Percentiles rank a stretch among this genome's conserved stretches.
Evolutionary conservation across 2,888 invertebrate species (phyloP).

Genomic region (Phaonia tiefii): DNA sequence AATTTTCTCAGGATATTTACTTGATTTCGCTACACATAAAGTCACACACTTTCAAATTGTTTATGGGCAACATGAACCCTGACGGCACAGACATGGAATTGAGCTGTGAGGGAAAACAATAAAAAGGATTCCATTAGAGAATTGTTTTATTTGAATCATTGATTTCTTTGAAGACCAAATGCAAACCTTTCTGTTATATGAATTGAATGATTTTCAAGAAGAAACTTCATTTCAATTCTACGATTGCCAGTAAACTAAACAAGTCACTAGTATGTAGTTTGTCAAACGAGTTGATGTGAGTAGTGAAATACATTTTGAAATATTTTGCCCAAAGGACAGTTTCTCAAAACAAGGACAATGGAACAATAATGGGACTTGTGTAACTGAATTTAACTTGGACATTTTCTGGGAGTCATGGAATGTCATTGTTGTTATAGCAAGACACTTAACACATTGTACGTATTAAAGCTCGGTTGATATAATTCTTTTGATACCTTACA

Average conservation of each 20-base stretch:
- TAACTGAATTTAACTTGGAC: not conserved
- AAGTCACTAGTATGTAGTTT: not conserved
- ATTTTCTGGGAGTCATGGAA: not conserved
- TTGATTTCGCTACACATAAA: no score
- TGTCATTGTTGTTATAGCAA: no score
- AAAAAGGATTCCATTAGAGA: not conserved
- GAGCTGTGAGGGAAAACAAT: not conserved
- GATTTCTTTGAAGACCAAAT: not conserved
- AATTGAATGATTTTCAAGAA: constrained; percentile 28
- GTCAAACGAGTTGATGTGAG: constrained; percentile 20
- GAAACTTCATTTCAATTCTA: not conserved
- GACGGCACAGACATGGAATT: not conserved
- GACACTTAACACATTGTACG: no score
- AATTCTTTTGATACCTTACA: no score
- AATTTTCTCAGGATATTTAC: constrained; percentile 25
- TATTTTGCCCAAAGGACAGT: constrained; percentile 32
- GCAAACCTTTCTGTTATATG: constrained; percentile 21
- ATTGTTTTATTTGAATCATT: constrained; percentile 10
- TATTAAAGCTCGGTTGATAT: no score
- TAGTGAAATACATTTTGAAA: not conserved
- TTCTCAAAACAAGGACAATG: not conserved
- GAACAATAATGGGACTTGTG: constrained; percentile 8
- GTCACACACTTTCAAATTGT: constrained; percentile 40
- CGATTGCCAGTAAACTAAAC: not conserved
- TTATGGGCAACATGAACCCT: constrained; percentile 26